phyloP scores from a whole-genome alignment of 2,888 invertebrate genomes.

The Eilema sororculum region DNA sequence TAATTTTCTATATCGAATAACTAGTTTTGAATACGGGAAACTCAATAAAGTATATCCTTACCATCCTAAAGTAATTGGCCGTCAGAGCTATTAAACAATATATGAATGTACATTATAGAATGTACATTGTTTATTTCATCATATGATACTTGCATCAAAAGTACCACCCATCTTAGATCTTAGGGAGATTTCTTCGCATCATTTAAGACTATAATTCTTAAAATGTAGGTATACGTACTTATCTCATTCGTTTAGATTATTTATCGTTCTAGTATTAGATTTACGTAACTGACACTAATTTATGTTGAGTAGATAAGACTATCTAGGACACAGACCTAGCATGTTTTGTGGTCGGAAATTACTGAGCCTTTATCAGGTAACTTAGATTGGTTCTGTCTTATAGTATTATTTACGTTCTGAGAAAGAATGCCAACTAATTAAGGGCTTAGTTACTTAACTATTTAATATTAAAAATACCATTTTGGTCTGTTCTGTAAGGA shows the following conservation, averaged over 20 bases:
- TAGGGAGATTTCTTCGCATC: too few species aligned
- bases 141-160: too few species aligned
- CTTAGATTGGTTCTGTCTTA: conserved; percentile 9
- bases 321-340: neutral
- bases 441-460: neutral
- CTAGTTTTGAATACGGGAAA: neutral
- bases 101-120: too few species aligned
- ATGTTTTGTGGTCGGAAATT: conserved; percentile 18
- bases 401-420: conserved; percentile 3
- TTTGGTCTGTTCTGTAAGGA: too few species aligned
- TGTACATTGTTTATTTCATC: too few species aligned
- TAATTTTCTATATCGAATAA: neutral
- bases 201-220: neutral
- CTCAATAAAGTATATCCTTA: neutral
- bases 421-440: neutral
- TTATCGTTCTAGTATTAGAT: neutral
- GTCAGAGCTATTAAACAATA: neutral
- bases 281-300: neutral
- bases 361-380: conserved; percentile 13
- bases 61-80: neutral
- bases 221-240: too few species aligned
- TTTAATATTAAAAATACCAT: too few species aligned
- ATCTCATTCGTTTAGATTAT: neutral
- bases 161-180: too few species aligned
- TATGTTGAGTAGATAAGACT: neutral